A percentile compares a stretch with the other conserved stretches of the same genome.
Evolutionary conservation across 64 coral and sea anemone genomes (phyloP).

Genomic region (Anthopleura sola): DNA sequence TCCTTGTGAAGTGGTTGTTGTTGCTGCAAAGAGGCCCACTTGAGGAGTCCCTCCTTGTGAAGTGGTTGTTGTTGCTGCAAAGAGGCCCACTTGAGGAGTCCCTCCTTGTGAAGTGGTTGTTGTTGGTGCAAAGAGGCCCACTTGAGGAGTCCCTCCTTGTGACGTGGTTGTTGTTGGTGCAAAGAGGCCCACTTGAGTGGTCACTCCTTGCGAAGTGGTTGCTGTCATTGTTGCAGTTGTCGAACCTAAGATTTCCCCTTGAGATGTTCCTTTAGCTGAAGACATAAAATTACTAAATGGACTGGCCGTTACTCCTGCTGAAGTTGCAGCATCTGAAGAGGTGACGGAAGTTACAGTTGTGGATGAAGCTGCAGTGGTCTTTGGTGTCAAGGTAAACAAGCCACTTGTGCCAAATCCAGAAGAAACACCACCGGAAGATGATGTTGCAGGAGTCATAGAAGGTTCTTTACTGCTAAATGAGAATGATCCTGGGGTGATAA

Average conservation of each 20-base stretch:
- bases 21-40: not conserved
- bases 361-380: not conserved
- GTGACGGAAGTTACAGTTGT: not conserved
- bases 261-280: not conserved
- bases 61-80: not conserved
- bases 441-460: not conserved
- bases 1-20: not conserved
- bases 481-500: not conserved
- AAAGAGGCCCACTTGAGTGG: not conserved
- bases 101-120: not conserved
- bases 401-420: not conserved
- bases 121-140: not conserved
- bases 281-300: not conserved
- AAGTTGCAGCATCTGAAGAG: not conserved
- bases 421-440: not conserved
- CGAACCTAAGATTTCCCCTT: not conserved
- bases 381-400: slow-evolving; percentile 14
- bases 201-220: not conserved
- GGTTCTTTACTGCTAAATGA: not conserved
- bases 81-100: not conserved
- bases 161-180: not conserved
- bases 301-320: not conserved
- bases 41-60: not conserved
- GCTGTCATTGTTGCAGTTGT: not conserved
- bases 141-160: not conserved